Conservation (phyloP, 2,888 invertebrate genomes). For the Melipona beecheii region DNA sequence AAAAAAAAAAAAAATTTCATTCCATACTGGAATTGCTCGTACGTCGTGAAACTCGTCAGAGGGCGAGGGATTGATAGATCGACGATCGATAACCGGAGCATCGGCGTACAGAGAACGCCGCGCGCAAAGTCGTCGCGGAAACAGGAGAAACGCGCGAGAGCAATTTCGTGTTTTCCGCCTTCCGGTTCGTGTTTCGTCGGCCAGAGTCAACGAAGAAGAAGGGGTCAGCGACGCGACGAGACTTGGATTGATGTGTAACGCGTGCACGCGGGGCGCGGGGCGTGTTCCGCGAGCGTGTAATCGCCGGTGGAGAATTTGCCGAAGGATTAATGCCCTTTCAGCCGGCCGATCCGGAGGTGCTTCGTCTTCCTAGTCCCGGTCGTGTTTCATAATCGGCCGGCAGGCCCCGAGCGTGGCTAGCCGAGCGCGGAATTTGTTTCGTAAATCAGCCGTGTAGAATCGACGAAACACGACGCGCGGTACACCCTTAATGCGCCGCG, state of each 20-base stretch:
- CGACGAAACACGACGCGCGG: conserved; percentile 24
- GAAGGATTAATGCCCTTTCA: conserved; percentile 64
- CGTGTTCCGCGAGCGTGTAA: conserved; percentile 60
- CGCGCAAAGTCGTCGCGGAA: not conserved
- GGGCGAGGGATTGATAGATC: not conserved
- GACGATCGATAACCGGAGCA: not conserved
- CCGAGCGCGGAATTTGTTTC: conserved; percentile 36
- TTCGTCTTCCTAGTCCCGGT: conserved; percentile 56
- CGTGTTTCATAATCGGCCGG: conserved; percentile 59
- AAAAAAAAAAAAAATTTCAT: not conserved
- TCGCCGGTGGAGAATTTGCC: conserved; percentile 55
- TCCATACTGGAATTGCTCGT: not conserved
- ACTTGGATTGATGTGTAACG: conserved; percentile 46
- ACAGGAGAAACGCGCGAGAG: not conserved
- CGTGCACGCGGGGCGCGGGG: conserved; percentile 45
- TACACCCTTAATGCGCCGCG: not conserved
- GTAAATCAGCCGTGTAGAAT: conserved; percentile 28
- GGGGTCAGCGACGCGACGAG: conserved; percentile 26
- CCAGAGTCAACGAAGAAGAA: not conserved
- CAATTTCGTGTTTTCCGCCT: conserved; percentile 4
- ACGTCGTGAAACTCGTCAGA: not conserved
- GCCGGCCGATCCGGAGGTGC: conserved; percentile 38
- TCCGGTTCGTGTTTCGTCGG: not conserved
- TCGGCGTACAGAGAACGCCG: not conserved
- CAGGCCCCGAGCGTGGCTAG: conserved; percentile 2